Evolutionary conservation across 2,113 vertebrate genomes (phyloP).

Genomic region (Gavia stellata): DNA sequence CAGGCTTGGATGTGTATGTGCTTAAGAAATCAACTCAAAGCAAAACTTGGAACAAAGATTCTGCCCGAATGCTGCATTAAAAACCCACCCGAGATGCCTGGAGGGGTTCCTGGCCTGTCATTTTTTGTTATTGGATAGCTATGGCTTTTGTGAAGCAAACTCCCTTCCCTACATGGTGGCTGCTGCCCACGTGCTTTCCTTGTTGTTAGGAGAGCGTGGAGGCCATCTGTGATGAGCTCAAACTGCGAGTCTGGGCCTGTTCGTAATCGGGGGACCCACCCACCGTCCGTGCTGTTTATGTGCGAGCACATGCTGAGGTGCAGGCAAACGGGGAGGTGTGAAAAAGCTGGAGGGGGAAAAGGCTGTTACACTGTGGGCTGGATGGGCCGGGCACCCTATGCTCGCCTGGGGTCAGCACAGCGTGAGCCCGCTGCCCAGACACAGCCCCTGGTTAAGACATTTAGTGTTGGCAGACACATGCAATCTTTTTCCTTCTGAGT

Average conservation of each 20-base stretch:
- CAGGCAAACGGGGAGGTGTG: background rate
- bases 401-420: accelerated
- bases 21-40: conserved; percentile 38
- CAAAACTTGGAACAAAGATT: conserved; percentile 62
- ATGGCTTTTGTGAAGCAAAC: background rate
- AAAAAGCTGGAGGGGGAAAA: background rate
- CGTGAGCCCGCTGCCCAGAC: background rate
- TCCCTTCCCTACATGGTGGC: background rate
- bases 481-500: background rate
- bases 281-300: accelerated
- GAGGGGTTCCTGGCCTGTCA: conserved; percentile 25
- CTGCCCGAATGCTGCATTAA: conserved; percentile 57
- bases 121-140: conserved; percentile 39
- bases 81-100: conserved; percentile 51
- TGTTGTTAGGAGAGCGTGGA: background rate
- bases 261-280: background rate
- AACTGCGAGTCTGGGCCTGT: background rate
- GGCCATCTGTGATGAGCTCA: conserved; percentile 1
- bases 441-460: background rate
- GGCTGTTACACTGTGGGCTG: background rate
- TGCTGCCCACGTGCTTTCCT: background rate
- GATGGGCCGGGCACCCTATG: background rate
- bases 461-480: background rate
- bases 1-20: conserved; percentile 26
- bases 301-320: background rate